Conservation (phyloP, 1,140 invertebrate species). For the Scylla paramamosain region DNA sequence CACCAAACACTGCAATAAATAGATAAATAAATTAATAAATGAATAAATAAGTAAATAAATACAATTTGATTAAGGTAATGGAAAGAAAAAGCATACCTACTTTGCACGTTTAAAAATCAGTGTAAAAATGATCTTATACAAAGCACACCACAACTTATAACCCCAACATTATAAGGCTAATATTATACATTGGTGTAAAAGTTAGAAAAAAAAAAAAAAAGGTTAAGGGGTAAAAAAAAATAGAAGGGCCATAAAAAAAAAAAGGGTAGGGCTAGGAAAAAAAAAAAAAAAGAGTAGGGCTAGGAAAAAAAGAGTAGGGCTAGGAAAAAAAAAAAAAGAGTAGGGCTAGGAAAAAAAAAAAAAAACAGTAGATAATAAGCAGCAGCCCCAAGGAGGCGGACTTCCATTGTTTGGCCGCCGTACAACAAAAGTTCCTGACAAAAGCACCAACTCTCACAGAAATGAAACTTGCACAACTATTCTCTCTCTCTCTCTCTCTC, state of each 20-base stretch:
- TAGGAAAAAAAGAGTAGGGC: neutral
- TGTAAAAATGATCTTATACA: too few relatives aligned
- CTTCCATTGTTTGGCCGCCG: neutral
- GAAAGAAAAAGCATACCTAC: too few relatives aligned
- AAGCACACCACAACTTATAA: too few relatives aligned
- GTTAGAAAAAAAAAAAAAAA: neutral
- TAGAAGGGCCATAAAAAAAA: too few relatives aligned
- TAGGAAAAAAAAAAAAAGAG: neutral
- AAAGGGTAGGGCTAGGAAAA: neutral
- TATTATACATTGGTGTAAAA: neutral
- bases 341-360: neutral
- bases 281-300: too few relatives aligned
- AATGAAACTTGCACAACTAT: conserved; percentile 38
- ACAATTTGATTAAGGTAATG: too few relatives aligned
- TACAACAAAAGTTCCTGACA: neutral
- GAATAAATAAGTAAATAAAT: too few relatives aligned
- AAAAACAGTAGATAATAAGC: neutral
- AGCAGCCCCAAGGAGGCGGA: neutral
- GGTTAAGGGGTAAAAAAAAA: neutral
- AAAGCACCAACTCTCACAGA: neutral
- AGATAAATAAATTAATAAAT: neutral
- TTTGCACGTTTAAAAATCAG: too few relatives aligned
- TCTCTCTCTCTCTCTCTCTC: neutral
- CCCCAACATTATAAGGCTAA: too few relatives aligned
- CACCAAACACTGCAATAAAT: too few relatives aligned